These are phyloP conservation scores for Seriola rivoliana DNA, from an alignment of 2,113 vertebrate genomes.

Conservation along the genomic window DNA sequence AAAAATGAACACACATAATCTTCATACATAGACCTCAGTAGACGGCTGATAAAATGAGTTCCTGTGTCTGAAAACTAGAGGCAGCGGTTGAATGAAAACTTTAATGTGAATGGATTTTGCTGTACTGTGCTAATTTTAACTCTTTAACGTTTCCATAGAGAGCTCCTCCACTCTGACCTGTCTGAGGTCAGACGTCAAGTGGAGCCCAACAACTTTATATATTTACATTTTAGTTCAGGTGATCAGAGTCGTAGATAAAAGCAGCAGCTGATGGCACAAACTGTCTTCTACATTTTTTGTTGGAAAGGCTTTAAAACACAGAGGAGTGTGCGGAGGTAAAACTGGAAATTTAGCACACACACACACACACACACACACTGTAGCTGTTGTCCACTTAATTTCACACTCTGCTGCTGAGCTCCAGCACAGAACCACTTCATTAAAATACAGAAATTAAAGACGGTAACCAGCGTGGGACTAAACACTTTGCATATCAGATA, in stretches of 20 bases:
- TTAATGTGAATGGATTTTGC: no score
- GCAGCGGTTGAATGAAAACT: no score
- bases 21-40: no score
- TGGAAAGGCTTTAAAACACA: background rate
- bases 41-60: background rate
- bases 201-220: no score
- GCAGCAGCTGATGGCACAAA: background rate
- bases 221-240: no score
- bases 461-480: background rate
- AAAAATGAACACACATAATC: no score
- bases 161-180: no score
- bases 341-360: slow-evolving; percentile 20
- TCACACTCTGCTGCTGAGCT: slow-evolving; percentile 66
- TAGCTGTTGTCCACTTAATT: slow-evolving; percentile 56
- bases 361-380: slow-evolving; percentile 15
- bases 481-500: slow-evolving; percentile 19
- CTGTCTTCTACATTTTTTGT: background rate
- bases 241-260: no score
- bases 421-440: slow-evolving; percentile 36
- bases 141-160: no score
- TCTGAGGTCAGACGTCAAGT: no score
- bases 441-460: slow-evolving; percentile 47
- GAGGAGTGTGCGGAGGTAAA: background rate
- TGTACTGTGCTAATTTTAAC: no score
- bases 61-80: background rate